phyloP scores from a whole-genome alignment of 2,888 invertebrate species.

The Stegana nigrithorax region DNA sequence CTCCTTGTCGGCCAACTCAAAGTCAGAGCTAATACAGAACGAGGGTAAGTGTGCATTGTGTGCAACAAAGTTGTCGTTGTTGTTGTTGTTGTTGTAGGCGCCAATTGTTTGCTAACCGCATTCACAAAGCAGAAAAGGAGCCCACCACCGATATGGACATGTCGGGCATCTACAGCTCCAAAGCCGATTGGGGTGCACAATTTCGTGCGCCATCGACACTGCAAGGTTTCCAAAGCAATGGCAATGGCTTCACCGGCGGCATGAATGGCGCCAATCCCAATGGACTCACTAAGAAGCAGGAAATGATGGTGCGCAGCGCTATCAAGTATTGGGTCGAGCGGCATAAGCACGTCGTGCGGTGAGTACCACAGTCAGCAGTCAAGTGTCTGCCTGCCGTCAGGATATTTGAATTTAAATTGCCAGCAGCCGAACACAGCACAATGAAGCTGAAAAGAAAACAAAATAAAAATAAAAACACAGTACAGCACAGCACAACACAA shows the following conservation, averaged over 20 bases:
- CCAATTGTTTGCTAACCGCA: too few relatives aligned
- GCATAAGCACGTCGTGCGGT: conserved; percentile 90
- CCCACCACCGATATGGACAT: conserved; percentile 74
- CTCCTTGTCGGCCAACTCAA: conserved; percentile 70
- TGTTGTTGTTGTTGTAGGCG: conserved; percentile 18
- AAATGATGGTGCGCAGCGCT: conserved; percentile 85
- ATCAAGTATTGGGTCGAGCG: conserved; percentile 92
- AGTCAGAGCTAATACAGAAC: conserved; percentile 66
- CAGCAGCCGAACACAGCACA: conserved; percentile 11
- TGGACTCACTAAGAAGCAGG: conserved; percentile 84
- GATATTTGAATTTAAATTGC: conserved; percentile 36
- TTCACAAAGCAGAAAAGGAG: conserved; percentile 67
- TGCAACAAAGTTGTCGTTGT: conserved; percentile 8
- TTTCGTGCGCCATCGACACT: conserved; percentile 76
- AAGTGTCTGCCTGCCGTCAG: neutral
- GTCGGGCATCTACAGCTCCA: conserved; percentile 80
- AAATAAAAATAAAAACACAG: neutral
- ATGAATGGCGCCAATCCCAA: conserved; percentile 76
- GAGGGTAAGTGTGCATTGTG: conserved; percentile 56
- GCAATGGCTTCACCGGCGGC: conserved; percentile 62
- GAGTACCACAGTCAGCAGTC: conserved; percentile 41
- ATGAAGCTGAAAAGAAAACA: neutral
- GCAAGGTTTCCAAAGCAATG: conserved; percentile 71
- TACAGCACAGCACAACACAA: too few relatives aligned
- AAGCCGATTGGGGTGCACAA: conserved; percentile 82